phyloP scores from a whole-genome alignment of 2,113 vertebrate genomes.

The Oceanites oceanicus region DNA sequence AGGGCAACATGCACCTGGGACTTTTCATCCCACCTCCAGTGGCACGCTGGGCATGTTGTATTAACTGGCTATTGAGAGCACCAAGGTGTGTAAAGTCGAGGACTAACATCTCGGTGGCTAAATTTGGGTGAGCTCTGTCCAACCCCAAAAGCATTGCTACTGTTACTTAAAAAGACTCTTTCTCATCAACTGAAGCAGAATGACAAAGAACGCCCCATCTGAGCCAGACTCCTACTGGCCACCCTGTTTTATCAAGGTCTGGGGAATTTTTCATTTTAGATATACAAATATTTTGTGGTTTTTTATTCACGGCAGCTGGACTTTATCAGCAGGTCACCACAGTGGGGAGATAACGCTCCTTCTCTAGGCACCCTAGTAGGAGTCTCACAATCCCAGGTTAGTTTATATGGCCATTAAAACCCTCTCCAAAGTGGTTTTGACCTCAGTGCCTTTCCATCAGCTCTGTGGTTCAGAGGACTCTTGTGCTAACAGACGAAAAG shows the following conservation, averaged over 20 bases:
- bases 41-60: not conserved
- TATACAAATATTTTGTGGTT: not conserved
- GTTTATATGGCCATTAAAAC: not conserved
- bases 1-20: not conserved
- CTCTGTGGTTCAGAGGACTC: not conserved
- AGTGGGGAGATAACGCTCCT: not conserved
- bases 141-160: not conserved
- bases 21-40: not conserved
- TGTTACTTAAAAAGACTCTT: not conserved
- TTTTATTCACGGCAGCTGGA: constrained; percentile 15
- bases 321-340: not conserved
- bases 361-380: not conserved
- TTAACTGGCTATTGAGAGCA: not conserved
- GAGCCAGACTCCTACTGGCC: not conserved
- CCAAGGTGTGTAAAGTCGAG: not conserved
- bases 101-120: not conserved
- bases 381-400: not conserved
- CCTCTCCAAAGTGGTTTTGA: not conserved
- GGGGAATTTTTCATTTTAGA: not conserved
- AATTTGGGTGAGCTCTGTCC: not conserved
- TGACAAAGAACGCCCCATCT: not conserved
- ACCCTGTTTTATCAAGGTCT: not conserved
- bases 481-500: constrained; percentile 16
- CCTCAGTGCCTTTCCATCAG: not conserved
- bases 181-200: not conserved